phyloP scores from a whole-genome alignment of 2,113 vertebrate genomes.

The Cyprinus carpio region DNA sequence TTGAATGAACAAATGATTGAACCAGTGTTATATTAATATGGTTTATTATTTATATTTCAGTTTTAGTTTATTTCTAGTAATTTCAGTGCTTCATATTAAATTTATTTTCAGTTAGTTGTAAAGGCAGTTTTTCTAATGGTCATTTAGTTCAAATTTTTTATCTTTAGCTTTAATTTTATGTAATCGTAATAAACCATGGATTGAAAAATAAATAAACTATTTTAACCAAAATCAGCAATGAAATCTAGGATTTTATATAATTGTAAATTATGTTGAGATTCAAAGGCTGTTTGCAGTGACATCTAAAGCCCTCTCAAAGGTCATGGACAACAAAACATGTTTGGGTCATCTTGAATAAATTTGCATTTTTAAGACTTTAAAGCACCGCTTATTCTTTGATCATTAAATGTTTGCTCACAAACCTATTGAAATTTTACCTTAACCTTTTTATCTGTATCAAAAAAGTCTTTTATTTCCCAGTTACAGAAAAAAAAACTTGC shows the following conservation, averaged over 20 bases:
- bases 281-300: background rate
- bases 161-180: no score
- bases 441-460: background rate
- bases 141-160: no score
- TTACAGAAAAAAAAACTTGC: background rate
- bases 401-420: background rate
- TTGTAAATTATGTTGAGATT: background rate
- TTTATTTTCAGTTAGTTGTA: no score
- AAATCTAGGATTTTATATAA: background rate
- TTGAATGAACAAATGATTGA: no score
- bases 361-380: constrained; percentile 9
- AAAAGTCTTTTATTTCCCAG: background rate
- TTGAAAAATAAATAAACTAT: background rate
- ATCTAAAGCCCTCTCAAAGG: constrained; percentile 27
- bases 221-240: background rate
- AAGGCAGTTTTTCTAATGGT: no score
- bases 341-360: constrained; percentile 4
- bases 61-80: no score
- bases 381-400: background rate
- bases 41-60: no score
- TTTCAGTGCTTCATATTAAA: no score
- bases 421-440: background rate
- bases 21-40: no score
- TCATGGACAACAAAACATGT: background rate
- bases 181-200: background rate